Evolutionary conservation across 2,797 vertebrate genomes (phyloP).

Genomic region (Enteromius treurensis): DNA sequence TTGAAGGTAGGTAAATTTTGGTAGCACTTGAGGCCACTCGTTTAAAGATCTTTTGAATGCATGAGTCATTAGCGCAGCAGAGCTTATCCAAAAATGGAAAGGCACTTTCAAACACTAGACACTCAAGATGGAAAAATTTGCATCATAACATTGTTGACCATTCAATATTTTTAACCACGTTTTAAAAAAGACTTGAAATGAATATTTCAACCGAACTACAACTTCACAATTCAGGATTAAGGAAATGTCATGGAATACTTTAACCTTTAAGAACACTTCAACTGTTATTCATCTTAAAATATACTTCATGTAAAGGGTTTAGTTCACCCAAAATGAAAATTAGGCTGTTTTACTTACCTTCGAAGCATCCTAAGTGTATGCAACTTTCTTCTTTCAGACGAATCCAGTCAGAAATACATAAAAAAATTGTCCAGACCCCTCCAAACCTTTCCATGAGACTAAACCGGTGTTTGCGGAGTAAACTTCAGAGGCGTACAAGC

Average conservation of each 20-base stretch:
- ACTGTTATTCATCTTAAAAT: background rate
- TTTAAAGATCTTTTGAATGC: constrained; percentile 28
- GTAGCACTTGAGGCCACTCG: constrained; percentile 23
- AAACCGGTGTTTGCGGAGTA: no score
- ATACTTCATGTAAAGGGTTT: background rate
- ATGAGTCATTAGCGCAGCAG: background rate
- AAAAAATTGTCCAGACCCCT: no score
- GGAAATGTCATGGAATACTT: background rate
- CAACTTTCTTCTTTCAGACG: no score
- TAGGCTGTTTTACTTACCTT: no score
- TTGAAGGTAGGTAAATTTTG: constrained; percentile 35
- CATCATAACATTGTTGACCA: constrained; percentile 3
- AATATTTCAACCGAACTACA: background rate
- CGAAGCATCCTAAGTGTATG: no score
- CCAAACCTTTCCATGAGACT: no score
- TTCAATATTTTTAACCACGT: constrained; percentile 3
- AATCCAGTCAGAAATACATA: no score
- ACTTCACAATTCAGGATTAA: background rate
- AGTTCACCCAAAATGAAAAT: no score
- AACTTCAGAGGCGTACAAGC: no score
- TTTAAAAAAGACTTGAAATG: constrained; percentile 5
- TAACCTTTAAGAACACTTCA: background rate
- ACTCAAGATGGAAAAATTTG: background rate
- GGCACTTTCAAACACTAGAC: constrained; percentile 46
- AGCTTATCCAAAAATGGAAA: constrained; percentile 39